Base-by-base conservation (phyloP, 2,888 invertebrate genomes). In the Caenorhabditis sp. region DNA sequence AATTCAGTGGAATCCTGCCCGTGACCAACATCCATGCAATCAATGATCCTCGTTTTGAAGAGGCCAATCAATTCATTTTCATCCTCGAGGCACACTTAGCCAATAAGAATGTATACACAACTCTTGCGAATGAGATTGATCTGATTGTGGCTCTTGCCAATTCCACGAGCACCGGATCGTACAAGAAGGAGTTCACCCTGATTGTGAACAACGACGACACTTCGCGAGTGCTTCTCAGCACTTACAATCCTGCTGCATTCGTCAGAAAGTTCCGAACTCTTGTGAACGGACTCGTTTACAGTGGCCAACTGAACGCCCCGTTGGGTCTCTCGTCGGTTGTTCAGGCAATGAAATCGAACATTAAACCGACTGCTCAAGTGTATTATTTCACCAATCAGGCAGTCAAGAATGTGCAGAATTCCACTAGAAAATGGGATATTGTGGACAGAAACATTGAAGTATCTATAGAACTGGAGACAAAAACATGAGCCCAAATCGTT, bases 381-480 rank as follows among this genome's bases (percentile, higher is more conserved):
- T 70, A 39, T n/a, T 70, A 70, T 20, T 70, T 70, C 39, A 70
- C 61, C 2, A 70, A 70, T 39, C 70, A 70, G 32, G 61, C 61
- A 0, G 45, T 53, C 6, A 61, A 48, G 27, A 27, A 41, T 9
- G 45, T 70, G 9, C 13, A 45, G 11, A 59, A 61, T n/a, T 26
- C 52, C 11, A 26, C 50, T 5, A 52, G 53, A 45, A 13, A 9
- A 17, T 70, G 70, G 70, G 70, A 70, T 26, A 59, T 70, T 15
- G 26, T 70, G 6, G 27, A 45, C 32, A 59, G 70, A 13, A 35
- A 59, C 27, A 45, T 58, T 17, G 70, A 68, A 32, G 46, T 61
- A 39, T 35, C 13, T 17, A n/a, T 8, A 8, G 27, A 22, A n/a
- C n/a, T n/a, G n/a, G n/a, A n/a, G n/a, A n/a, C n/a, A n/a, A n/a